Conservation (phyloP, 2,888 invertebrate genomes). For the Opisthograptis luteolata region DNA sequence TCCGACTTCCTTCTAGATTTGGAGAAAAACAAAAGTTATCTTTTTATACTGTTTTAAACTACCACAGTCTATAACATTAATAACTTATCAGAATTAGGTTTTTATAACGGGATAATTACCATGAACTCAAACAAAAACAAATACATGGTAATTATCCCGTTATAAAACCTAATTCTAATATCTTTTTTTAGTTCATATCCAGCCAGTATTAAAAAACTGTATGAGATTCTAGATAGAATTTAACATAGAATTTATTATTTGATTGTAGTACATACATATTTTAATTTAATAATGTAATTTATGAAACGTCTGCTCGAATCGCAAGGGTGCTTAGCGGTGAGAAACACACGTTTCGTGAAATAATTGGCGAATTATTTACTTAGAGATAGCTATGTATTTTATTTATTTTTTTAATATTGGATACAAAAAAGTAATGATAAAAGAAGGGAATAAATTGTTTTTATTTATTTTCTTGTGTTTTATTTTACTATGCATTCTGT, state of each 20-base stretch:
- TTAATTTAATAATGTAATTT: slow-evolving; percentile 8
- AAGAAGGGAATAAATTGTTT: slow-evolving; percentile 77
- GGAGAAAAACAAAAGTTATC: slow-evolving; percentile 2
- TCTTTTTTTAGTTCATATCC: slow-evolving; percentile 13
- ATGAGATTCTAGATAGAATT: neutral
- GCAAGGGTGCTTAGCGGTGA: slow-evolving; percentile 70
- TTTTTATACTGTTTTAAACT: no score
- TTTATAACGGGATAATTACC: no score
- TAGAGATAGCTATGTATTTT: slow-evolving; percentile 15
- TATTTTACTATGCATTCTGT: neutral
- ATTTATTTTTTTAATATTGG: slow-evolving; percentile 23
- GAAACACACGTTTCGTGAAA: slow-evolving; percentile 56
- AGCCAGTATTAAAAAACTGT: slow-evolving; percentile 10
- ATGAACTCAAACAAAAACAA: no score
- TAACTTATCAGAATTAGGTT: neutral
- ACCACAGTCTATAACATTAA: no score
- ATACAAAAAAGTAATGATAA: slow-evolving; percentile 26
- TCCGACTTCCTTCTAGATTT: slow-evolving; percentile 65
- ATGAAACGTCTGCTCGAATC: slow-evolving; percentile 60
- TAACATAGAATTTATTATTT: slow-evolving; percentile 7
- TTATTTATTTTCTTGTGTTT: slow-evolving; percentile 51
- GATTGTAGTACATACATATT: neutral
- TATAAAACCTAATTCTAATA: no score
- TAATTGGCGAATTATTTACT: slow-evolving; percentile 8
- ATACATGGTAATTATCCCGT: no score